Evolutionary conservation across 2,888 invertebrate genomes (phyloP).

Genomic region (Tipula helvola): DNA sequence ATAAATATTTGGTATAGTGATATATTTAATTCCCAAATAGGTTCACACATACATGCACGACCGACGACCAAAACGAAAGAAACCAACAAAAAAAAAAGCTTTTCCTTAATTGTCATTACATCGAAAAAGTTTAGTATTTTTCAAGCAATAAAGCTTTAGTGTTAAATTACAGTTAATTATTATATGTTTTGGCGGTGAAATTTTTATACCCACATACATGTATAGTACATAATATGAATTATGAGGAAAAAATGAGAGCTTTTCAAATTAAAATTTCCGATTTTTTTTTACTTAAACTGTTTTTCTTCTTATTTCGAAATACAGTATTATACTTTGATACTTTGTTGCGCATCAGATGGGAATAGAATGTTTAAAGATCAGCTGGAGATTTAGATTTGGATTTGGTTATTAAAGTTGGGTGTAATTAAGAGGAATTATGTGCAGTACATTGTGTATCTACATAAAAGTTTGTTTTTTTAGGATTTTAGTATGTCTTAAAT

Average conservation of each 20-base stretch:
- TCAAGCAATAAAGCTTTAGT: neutral
- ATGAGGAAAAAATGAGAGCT: neutral
- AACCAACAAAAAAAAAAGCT: neutral
- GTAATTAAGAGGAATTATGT: neutral
- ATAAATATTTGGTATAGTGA: neutral
- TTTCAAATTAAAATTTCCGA: neutral
- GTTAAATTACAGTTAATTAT: neutral
- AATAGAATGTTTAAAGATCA: neutral
- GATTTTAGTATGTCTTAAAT: neutral
- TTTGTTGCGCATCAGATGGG: neutral
- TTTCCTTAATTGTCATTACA: neutral
- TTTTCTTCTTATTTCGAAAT: neutral
- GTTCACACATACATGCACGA: neutral
- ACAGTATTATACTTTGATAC: neutral
- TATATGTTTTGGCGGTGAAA: neutral
- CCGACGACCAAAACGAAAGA: neutral
- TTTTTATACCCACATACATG: too few relatives aligned
- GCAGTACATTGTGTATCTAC: neutral
- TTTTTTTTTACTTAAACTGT: neutral
- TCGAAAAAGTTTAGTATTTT: neutral
- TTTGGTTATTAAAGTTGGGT: neutral
- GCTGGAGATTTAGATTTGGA: neutral
- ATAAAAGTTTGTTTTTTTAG: neutral
- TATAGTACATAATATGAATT: neutral
- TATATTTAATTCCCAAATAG: neutral